Evolutionary conservation across 2,797 vertebrate genomes (phyloP), one percentile per base, ranked within the genome.

Genomic region (Luscinia luscinia): DNA sequence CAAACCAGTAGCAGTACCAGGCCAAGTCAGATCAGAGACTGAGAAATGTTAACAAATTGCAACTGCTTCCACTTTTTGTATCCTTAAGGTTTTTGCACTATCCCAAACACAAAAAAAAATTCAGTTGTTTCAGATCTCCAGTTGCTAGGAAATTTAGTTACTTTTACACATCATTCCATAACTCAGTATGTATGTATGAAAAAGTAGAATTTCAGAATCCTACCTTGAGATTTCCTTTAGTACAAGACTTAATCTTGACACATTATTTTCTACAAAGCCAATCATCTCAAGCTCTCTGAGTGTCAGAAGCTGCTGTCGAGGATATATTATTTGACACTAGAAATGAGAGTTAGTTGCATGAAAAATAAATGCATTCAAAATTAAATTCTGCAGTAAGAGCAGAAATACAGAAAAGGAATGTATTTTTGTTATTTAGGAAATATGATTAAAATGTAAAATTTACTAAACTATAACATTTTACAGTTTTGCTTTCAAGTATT

Each of bases 321-420:
- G 99, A 96, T 98, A 99, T 94, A 99, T 98, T 95, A 99, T 98
- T 97, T 99, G 99, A 94, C 99, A 98, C 99, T 99, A 96, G 58
- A 92, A 87, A 62, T 6, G 32, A 95, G 26, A 90, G 11, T 91
- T 78, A 54, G 41, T 27, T 24, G 15, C 52, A 91, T 82, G 51
- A 91, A 81, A 80, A 90, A 58, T 4, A 66, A 49, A 82, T 11
- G 45, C 49, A 69, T 58, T 62, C 20, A 86, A 81, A 87, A 61
- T 43, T 40, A 49, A 85, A 57, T 76, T 90, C 40, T 49, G 79
- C 17, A 67, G 26, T 61, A 80, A 72, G 26, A 84, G 16, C 24
- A 8, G 22, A 77, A 90, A 76, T 74, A 89, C 9, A 76, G 27
- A 78, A 58, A 91, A 92, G 3, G 34, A 93, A 79, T 66, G 3